Evolutionary conservation across 2,888 invertebrate species (phyloP), one percentile per base, ranked within the genome.

Genomic region (Nymphalis polychloros): DNA sequence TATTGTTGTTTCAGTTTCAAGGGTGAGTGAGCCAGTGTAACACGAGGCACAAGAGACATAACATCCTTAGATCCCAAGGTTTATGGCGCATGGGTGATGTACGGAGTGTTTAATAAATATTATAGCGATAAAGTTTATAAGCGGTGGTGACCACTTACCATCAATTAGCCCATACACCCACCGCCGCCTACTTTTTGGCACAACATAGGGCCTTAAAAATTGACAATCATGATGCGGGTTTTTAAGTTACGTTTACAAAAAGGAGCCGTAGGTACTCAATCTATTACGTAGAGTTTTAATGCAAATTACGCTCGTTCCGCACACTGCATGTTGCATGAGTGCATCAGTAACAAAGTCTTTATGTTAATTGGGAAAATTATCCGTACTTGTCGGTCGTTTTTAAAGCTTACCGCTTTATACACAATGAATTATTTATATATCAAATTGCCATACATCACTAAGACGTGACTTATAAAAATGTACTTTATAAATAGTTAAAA

Each of bases 331-430:
- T 86, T 84, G 79, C 82, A 87, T 87, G 83, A 84, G 82, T 77
- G 78, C 83, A 85, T 85, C 82, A 75, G 81, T 85, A 81, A 84
- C 75, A 78, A 61, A 71, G 81, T 82, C 80, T 67, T 81, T 82
- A 85, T 79, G 86, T 78, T 87, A 86, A 87, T 86, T 85, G 83
- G 78, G 79, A 77, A 84, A 84, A 88, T 87, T 86, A 86, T 82
- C 81, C 78, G 69, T 77, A 77, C 76, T 79, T 75, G 76, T 70
- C 74, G 79, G 78, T 73, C 79, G 80, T 81, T 84, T 81, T 77
- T 82, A 81, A 84, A 79, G 76, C 76, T 78, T 77, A 76, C 77
- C 72, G 68, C 72, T 64, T 74, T 76, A 72, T 65, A 67, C 71
- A 67, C 52, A 47, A 72, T 78, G 77, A 75, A 78, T 78, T 77